Evolutionary conservation across 2,888 invertebrate species (phyloP).

Genomic region (Macaria liturata): DNA sequence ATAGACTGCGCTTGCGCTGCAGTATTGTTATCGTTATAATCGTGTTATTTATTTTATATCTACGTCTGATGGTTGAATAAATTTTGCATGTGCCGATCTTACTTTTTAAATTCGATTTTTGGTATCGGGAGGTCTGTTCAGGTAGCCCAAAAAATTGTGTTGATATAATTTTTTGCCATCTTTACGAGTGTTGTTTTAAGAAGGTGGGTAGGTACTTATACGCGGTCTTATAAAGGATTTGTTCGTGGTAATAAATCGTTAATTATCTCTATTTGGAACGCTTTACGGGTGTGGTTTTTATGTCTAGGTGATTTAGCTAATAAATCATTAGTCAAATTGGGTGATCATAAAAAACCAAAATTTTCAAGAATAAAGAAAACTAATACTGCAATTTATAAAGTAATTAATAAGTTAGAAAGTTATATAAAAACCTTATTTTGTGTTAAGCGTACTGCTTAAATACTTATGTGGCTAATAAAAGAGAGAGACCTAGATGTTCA

Average conservation of each 20-base stretch:
- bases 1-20: slow-evolving; percentile 59
- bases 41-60: slow-evolving; percentile 74
- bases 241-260: slow-evolving; percentile 16
- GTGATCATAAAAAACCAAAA: too few species aligned
- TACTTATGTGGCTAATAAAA: too few species aligned
- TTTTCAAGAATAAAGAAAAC: too few species aligned
- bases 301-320: too few species aligned
- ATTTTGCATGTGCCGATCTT: slow-evolving; percentile 58
- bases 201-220: background rate
- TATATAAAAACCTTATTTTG: too few species aligned
- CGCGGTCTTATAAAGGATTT: slow-evolving; percentile 5
- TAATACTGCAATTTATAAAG: too few species aligned
- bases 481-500: too few species aligned
- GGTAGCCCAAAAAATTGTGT: slow-evolving; percentile 27
- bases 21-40: slow-evolving; percentile 77
- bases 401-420: too few species aligned
- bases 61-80: slow-evolving; percentile 73
- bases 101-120: slow-evolving; percentile 47
- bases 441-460: too few species aligned
- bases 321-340: too few species aligned
- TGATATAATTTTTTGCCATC: slow-evolving; percentile 18
- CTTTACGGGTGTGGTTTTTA: too few species aligned
- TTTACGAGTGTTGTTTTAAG: slow-evolving; percentile 11
- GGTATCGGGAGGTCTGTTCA: slow-evolving; percentile 42
- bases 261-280: background rate